These are phyloP conservation scores for Caradrina kadenii DNA, from an alignment of 2,888 invertebrate species.

Conservation along the genomic window DNA sequence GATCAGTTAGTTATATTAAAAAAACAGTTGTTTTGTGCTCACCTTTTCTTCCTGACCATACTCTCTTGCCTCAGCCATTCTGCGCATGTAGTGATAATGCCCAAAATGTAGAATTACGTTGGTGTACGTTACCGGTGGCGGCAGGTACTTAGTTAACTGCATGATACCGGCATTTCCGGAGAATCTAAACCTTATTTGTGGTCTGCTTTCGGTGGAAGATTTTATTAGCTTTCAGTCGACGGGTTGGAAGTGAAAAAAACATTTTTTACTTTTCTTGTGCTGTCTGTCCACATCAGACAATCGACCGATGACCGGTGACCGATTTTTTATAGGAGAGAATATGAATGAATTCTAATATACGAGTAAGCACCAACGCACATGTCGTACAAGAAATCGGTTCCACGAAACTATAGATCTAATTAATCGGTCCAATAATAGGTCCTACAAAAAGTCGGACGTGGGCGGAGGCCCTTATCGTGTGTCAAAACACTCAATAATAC, in stretches of 20 bases:
- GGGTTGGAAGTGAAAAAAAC: neutral
- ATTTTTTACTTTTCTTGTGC: neutral
- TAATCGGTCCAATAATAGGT: too few species aligned
- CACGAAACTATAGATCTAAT: too few species aligned
- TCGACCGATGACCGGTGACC: too few species aligned
- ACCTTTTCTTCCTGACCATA: slow-evolving; percentile 11
- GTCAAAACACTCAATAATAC: too few species aligned
- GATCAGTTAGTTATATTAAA: too few species aligned
- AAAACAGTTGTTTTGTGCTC: neutral
- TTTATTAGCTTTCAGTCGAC: slow-evolving; percentile 3
- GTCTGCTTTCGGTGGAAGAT: neutral
- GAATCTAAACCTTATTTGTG: slow-evolving; percentile 12
- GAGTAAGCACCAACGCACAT: too few species aligned
- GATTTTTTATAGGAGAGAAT: too few species aligned
- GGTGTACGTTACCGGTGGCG: slow-evolving; percentile 8
- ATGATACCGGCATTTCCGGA: slow-evolving; percentile 16
- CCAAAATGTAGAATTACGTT: slow-evolving; percentile 28
- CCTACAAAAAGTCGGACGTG: too few species aligned
- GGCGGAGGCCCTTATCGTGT: too few species aligned
- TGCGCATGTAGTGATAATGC: slow-evolving; percentile 39
- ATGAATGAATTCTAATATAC: too few species aligned
- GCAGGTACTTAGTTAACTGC: slow-evolving; percentile 24
- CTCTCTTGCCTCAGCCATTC: slow-evolving; percentile 16
- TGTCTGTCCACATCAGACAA: too few species aligned
- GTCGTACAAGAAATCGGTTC: too few species aligned